These are phyloP conservation scores for Cyanoliseus patagonus DNA, from an alignment of 2,113 vertebrate genomes.

Conservation along the genomic window DNA sequence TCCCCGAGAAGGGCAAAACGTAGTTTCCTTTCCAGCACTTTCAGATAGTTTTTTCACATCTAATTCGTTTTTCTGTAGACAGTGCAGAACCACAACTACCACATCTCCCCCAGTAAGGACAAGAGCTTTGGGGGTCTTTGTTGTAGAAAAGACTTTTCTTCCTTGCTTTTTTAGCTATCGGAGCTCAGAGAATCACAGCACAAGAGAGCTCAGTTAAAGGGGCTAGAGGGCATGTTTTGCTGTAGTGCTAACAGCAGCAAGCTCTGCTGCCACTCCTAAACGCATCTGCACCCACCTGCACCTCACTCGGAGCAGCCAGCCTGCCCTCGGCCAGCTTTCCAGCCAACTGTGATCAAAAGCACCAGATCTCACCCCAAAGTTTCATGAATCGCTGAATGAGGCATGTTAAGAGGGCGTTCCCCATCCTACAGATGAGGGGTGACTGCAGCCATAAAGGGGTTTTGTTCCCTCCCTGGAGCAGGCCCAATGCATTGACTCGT, in stretches of 20 bases:
- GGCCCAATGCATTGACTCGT: neutral
- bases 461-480: neutral
- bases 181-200: neutral
- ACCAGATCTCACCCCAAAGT: neutral
- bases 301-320: neutral
- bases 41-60: neutral
- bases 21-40: neutral
- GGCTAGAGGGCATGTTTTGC: fast-evolving
- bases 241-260: neutral
- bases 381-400: neutral
- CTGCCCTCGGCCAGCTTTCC: no score
- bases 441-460: neutral
- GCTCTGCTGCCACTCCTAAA: neutral
- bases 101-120: fast-evolving
- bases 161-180: neutral
- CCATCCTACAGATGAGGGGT: neutral
- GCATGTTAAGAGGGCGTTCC: neutral
- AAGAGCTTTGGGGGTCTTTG: neutral
- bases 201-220: neutral
- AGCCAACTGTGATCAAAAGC: neutral
- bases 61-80: neutral
- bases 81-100: neutral
- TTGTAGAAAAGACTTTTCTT: neutral
- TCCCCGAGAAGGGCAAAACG: neutral
- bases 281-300: fast-evolving